Evolutionary conservation across 1,140 invertebrate genomes (phyloP), one percentile per base, ranked within the genome.

Genomic region (Zaprionus lachaisei): DNA sequence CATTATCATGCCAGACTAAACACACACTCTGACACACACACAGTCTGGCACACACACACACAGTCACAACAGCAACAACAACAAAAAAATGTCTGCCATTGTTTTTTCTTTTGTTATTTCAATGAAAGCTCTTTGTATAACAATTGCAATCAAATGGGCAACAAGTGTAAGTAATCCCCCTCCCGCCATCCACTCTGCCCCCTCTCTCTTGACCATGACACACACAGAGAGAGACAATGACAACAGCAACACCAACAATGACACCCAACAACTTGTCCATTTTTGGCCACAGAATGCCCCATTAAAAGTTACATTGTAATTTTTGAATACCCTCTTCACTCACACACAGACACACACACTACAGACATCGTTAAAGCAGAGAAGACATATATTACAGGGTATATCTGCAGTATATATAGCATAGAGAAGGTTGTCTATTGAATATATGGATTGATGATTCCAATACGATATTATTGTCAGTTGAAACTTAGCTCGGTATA

Each of bases 91-190:
- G 62, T 65, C 78, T 68, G 70, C 68, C 83, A 89, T 87, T 87
- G 84, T 87, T 79, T 79, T 79, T 54, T 72, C 66, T 87, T 83
- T 85, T 87, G 64, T 89, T 87, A 87, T 81, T 87, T 84, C 84
- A 87, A 87, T 84, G 78, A 87, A 89, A 89, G 84, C 84, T 87
- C 78, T 81, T 84, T 87, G 83, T 89, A 80, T 77, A 66, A 77
- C 70, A 77, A 77, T 72, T 70, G 67, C 81, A 68, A 74, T 76
- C 68, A 72, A 83, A 73, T 77, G 62, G 70, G 57, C 84, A 87
- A 79, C 83, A 87, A 86, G 83, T 86, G 83, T 17, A 12, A 26
- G 11, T 51, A 28, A 34, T 17, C 57, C 14, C 9, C 49, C 14
- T 20, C 9, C 3, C 24, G n/a, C 15, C 38, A 24, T 22, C 9